Percentiles rank a stretch among this genome's conserved stretches.
These are phyloP conservation scores for Trimorus sp. DNA, from an alignment of 2,888 invertebrate genomes.

Conservation along the genomic window DNA sequence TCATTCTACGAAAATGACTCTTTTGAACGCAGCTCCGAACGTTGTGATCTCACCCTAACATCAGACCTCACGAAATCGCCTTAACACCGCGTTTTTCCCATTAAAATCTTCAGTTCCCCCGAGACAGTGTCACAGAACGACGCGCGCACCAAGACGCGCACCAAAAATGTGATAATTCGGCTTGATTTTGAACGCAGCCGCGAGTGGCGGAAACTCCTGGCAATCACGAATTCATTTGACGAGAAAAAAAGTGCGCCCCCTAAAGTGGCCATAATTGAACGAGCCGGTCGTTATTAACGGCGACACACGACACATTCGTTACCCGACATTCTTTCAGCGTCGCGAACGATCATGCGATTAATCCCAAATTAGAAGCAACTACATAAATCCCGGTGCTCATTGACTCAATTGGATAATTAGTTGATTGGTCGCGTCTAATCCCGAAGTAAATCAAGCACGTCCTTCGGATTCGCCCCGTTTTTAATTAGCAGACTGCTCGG, in stretches of 20 bases:
- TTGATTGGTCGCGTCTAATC: constrained; percentile 69
- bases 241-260: neutral
- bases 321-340: constrained; percentile 64
- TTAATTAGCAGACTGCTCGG: constrained; percentile 57
- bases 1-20: constrained; percentile 53
- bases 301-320: constrained; percentile 55
- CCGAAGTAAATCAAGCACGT: constrained; percentile 67
- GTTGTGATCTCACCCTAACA: constrained; percentile 50
- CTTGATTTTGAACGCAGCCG: constrained; percentile 46
- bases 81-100: constrained; percentile 64
- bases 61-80: constrained; percentile 64
- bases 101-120: constrained; percentile 62
- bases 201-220: constrained; percentile 12
- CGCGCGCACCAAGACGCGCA: constrained; percentile 31
- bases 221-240: constrained; percentile 9
- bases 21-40: constrained; percentile 52
- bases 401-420: constrained; percentile 73
- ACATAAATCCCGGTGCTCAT: constrained; percentile 70
- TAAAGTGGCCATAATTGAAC: constrained; percentile 58
- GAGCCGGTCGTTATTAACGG: constrained; percentile 51
- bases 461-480: constrained; percentile 66
- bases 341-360: constrained; percentile 70
- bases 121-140: constrained; percentile 51
- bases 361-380: constrained; percentile 71
- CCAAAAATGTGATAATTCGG: too few relatives aligned